Evolutionary conservation across 2,113 vertebrate species (phyloP), one percentile per base, ranked within the genome.

Genomic region (Crotophaga sulcirostris): DNA sequence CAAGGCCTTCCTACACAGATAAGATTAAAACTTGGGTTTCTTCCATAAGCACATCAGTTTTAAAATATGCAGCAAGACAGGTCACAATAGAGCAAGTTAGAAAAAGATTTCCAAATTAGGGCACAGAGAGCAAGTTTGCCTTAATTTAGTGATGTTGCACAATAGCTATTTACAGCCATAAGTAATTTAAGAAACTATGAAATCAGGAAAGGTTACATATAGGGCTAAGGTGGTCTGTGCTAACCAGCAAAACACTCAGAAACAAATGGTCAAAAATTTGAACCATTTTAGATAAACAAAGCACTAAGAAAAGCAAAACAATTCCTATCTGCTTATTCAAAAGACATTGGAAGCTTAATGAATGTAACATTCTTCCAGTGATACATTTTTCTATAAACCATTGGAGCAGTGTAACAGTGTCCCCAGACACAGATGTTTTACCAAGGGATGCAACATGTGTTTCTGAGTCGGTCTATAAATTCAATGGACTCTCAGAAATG

Each of bases 31-130:
- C 31, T 20, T 89, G 63, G 44, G 55, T 28, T 49, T 25, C 54
- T 75, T 83, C 72, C 90, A 86, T 40, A 69, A 56, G 79, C 19
- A 92, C 69, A 86, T 89, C 80, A 89, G 52, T n/a, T 52, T 54
- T 54, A 58, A 91, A 87, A 59, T n/a, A 94, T 52, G 55, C 1
- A 59, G 62, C 62, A 79, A 38, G 55, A 67, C 56, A 66, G 42
- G 72, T 36, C 42, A n/a, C 17, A 68, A 64, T 17, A 55, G 12
- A 82, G 29, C 11, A 68, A 67, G 52, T 7, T 44, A 66, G 77
- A 76, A 90, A 93, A 18, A 4, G 31, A 78, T 59, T 95, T 80
- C 94, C 93, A 96, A 96, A 96, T 95, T 91, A 94, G 96, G 95
- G 55, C 54, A 88, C 26, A 86, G 28, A 84, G 28, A 83, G 24